A percentile compares a stretch with the other conserved stretches of the same genome.
These are phyloP conservation scores for Mycteria americana DNA, from an alignment of 2,797 vertebrate genomes.

Conservation along the genomic window DNA sequence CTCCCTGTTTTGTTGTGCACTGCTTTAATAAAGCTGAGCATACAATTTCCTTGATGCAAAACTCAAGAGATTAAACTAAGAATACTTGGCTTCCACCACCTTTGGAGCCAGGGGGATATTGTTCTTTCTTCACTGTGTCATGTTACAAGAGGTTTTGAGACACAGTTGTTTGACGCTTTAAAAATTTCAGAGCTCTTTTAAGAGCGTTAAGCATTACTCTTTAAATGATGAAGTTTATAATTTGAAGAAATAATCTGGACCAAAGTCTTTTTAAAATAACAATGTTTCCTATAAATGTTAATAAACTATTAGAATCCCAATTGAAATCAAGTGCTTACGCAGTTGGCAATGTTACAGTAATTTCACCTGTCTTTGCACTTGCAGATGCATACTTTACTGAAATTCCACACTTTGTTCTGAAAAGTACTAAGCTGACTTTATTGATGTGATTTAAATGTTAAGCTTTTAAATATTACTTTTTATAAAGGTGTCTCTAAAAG, in stretches of 20 bases:
- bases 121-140: not conserved
- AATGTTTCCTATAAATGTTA: not conserved
- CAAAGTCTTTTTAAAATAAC: not conserved
- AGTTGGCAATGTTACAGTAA: not conserved
- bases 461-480: slow-evolving; percentile 3
- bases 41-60: not conserved
- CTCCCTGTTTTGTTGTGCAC: not conserved
- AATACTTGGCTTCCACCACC: not conserved
- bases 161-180: not conserved
- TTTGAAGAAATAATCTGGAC: not conserved
- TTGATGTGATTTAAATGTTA: not conserved
- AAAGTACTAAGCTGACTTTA: not conserved
- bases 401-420: not conserved
- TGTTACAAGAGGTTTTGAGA: not conserved
- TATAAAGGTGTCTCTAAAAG: not conserved
- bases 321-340: rapidly evolving
- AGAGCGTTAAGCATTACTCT: not conserved
- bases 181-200: not conserved
- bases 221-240: not conserved
- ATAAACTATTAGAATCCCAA: not conserved
- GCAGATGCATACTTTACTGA: not conserved
- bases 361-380: not conserved
- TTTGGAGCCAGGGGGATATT: not conserved
- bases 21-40: not conserved
- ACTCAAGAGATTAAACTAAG: not conserved